Base-by-base conservation (phyloP, 2,888 invertebrate genomes). In the Drosophila mayaguana region DNA sequence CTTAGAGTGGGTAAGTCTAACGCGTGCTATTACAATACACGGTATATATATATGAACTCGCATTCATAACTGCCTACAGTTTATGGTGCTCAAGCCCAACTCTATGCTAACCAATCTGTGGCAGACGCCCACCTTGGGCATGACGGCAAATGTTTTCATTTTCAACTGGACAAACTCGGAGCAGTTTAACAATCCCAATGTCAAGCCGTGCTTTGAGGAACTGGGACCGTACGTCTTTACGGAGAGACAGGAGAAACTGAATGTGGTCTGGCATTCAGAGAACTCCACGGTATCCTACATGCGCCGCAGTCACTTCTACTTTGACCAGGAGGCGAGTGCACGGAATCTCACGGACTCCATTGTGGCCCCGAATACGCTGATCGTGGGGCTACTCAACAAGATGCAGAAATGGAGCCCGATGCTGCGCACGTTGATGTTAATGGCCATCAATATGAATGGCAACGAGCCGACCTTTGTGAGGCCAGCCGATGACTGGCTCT, bases 161-260 rank as follows among this genome's bases (percentile, higher is more conserved):
- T 96, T 95, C 91, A 96, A 96, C 91, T 96, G 96, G 96, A 96
- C 96, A 6, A 96, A 96, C 91, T 94, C 96, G 0, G 94, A 95
- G 8, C 93, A 94, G 46, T 94, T 95, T 46, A 93, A 94, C 0
- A 94, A 94, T 77, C 93, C 92, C 1, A 82, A 87, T 5, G 75
- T 84, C 0, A 95, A 95, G 78, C 95, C 95, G 0, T 93, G 91
- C 51, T 93, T 95, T 28, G 89, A 93, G 68, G 91, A 94, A 88
- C 73, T 94, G 2, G 96, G 96, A 6, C 96, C 96, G 0, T 95
- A 95, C 85, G 93, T 94, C 2, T 96, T 94, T 90, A 94, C 93
- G 0, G 96, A 97, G 91, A 92, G 93, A 16, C 94, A 95, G 18
- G 93, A 95, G 40, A 96, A 96, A 88, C 94, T 95, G 3, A 95